Evolutionary conservation across 2,113 vertebrate species (phyloP).

Genomic region (Cephalopholis sonnerati): DNA sequence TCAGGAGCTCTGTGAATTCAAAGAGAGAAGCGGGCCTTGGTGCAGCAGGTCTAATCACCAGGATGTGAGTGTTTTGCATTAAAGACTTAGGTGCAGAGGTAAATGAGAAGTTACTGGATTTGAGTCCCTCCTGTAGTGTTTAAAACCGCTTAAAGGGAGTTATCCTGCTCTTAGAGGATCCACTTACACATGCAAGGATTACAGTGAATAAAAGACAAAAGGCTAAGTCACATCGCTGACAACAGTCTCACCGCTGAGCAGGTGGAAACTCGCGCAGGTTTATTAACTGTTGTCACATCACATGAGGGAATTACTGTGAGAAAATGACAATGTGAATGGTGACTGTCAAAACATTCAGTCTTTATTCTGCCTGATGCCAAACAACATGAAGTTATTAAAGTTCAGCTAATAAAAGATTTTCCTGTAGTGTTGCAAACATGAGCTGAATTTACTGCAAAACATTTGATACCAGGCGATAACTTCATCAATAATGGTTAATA

Average conservation of each 20-base stretch:
- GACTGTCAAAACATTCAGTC: conserved; percentile 6
- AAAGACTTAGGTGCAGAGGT: conserved; percentile 50
- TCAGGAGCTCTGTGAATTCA: not conserved
- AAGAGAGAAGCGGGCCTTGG: not conserved
- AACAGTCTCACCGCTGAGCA: conserved; percentile 53
- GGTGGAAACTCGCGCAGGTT: conserved; percentile 58
- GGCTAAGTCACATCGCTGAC: conserved; percentile 59
- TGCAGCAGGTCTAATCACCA: conserved; percentile 23
- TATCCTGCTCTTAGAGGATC: conserved; percentile 77
- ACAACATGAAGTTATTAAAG: conserved; percentile 17
- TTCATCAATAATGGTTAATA: not conserved
- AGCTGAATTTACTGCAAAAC: not conserved
- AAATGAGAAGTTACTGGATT: conserved; percentile 72
- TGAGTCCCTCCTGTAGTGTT: conserved; percentile 71
- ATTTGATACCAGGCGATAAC: not conserved
- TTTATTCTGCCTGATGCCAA: conserved; percentile 31
- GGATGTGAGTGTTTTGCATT: conserved; percentile 37
- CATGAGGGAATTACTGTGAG: conserved; percentile 56
- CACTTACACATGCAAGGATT: conserved; percentile 81
- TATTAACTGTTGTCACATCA: conserved; percentile 61
- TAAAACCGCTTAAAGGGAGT: conserved; percentile 75
- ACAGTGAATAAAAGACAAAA: conserved; percentile 75
- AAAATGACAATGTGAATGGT: conserved; percentile 6
- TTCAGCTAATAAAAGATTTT: not conserved
- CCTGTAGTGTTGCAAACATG: not conserved